Percentiles rank a stretch among this genome's conserved stretches.
These are phyloP conservation scores for Steinernema khuongi DNA, from an alignment of 1,140 invertebrate genomes.

Conservation along the genomic window DNA sequence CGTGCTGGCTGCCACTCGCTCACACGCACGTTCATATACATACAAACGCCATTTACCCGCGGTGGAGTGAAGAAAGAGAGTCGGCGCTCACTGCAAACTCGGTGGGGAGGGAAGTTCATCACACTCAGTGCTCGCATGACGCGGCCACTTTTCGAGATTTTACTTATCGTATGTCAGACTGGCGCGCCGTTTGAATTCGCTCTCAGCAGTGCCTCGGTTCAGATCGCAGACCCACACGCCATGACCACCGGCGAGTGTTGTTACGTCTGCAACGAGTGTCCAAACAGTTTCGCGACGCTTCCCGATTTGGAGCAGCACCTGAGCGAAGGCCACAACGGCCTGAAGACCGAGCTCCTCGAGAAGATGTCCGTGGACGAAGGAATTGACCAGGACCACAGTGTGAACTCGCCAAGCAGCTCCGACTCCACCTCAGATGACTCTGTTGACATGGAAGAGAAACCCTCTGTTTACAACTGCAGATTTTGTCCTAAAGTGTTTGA, in stretches of 20 bases:
- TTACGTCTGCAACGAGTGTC: slow-evolving; percentile 8
- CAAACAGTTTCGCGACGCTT: background rate
- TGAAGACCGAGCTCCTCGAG: background rate
- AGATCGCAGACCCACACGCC: background rate
- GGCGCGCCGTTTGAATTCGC: background rate
- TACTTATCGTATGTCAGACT: background rate
- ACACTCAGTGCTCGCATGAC: background rate
- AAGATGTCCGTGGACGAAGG: background rate
- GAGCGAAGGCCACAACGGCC: background rate
- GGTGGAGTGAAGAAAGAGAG: background rate
- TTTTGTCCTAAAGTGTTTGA: slow-evolving; percentile 17
- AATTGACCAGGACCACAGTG: background rate
- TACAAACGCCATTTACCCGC: slow-evolving; percentile 9
- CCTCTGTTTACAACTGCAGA: slow-evolving; percentile 2
- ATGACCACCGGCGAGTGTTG: slow-evolving; percentile 13
- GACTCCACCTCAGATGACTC: slow-evolving; percentile 5
- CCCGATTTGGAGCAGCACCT: background rate
- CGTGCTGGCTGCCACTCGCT: background rate
- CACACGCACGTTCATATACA: slow-evolving; percentile 9
- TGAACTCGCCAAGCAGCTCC: slow-evolving; percentile 10
- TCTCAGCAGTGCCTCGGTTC: background rate
- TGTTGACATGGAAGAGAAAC: background rate
- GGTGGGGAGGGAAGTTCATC: background rate
- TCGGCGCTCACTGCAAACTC: background rate
- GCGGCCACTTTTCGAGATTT: background rate